A percentile compares a stretch with the other conserved stretches of the same genome.
Conservation (phyloP, 2,797 vertebrate genomes). For the Oceanodroma leucorhoa region DNA sequence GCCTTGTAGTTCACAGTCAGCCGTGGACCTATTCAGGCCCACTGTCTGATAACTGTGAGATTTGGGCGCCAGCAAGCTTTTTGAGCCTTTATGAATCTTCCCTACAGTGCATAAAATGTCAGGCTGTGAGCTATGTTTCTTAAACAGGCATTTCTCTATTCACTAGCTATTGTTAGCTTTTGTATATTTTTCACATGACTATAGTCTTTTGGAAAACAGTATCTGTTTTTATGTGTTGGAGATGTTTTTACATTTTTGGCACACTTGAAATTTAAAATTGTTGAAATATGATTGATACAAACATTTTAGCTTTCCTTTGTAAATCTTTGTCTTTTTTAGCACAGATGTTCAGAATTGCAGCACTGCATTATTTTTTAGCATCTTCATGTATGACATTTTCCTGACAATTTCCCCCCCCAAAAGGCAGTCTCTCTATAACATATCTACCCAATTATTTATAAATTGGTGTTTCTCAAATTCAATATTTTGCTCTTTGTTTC, state of each 20-base stretch:
- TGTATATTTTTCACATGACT: background rate
- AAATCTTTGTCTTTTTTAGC: background rate
- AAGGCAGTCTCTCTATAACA: background rate
- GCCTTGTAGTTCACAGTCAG: background rate
- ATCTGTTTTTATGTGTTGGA: background rate
- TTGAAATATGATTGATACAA: background rate
- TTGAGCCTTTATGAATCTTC: background rate
- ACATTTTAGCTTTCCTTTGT: background rate
- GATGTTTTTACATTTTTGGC: background rate
- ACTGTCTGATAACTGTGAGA: background rate
- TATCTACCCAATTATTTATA: background rate
- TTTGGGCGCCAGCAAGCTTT: background rate
- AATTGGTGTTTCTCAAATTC: background rate
- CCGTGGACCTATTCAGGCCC: background rate
- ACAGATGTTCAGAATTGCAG: background rate
- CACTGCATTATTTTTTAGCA: background rate
- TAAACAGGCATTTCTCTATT: background rate
- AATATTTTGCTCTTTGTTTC: background rate
- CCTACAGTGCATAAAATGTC: background rate
- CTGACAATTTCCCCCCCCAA: background rate
- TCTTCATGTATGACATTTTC: background rate
- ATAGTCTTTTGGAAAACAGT: background rate
- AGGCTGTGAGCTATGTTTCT: background rate
- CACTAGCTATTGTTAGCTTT: background rate
- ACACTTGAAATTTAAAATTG: background rate